Evolutionary conservation across 2,113 vertebrate species (phyloP).

Genomic region (Dipodomys spectabilis): DNA sequence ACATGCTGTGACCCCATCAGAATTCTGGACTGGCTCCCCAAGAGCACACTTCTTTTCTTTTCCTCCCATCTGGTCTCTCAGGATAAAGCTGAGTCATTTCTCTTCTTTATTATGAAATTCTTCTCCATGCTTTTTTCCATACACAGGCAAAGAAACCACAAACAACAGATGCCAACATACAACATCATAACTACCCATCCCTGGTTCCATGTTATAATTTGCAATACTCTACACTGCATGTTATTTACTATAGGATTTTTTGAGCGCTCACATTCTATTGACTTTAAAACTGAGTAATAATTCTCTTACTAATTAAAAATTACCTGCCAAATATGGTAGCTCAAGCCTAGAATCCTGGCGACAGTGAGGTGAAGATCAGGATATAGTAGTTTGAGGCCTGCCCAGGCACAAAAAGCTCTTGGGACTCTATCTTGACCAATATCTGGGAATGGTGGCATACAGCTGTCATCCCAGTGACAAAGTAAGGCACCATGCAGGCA

Average conservation of each 20-base stretch:
- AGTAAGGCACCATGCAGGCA: no score
- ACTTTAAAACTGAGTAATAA: slow-evolving; percentile 79
- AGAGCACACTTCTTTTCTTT: background rate
- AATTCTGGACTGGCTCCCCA: background rate
- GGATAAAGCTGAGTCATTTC: slow-evolving; percentile 87
- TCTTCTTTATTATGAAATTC: slow-evolving; percentile 88
- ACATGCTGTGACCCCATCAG: background rate
- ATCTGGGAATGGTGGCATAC: no score
- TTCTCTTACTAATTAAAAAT: background rate
- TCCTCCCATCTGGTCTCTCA: slow-evolving; percentile 62
- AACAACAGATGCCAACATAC: slow-evolving; percentile 76
- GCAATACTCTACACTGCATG: slow-evolving; percentile 82
- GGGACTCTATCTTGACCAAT: no score
- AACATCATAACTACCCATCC: slow-evolving; percentile 84
- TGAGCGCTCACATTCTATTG: slow-evolving; percentile 86
- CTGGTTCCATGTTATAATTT: slow-evolving; percentile 71
- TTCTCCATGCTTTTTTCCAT: slow-evolving; percentile 76
- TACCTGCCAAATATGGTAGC: no score
- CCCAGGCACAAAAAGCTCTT: no score
- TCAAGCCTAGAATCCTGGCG: no score
- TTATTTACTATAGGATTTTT: slow-evolving; percentile 84
- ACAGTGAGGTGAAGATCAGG: no score
- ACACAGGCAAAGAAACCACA: slow-evolving; percentile 82
- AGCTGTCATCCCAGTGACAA: no score
- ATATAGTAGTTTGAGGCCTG: no score